Evolutionary conservation across 2,797 vertebrate genomes (phyloP), one percentile per base, ranked within the genome.

Genomic region (Sparus aurata): DNA sequence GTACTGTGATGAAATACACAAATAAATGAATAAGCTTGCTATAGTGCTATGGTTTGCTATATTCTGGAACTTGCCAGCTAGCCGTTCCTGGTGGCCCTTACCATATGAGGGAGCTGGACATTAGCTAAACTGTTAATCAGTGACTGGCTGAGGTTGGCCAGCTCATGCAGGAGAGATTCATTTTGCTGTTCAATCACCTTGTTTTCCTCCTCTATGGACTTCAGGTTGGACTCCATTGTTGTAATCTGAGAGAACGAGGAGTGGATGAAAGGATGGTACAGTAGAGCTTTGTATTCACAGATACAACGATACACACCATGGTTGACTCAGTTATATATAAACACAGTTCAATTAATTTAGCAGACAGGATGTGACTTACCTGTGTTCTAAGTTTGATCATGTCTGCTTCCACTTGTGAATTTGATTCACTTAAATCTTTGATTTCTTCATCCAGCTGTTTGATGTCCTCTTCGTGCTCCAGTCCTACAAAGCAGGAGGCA

Each of bases 161-260:
- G 94, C 95, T 99, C 98, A 91, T 98, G 97, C 94, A 99, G 97
- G 81, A 99, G 97, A 91, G 97, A 98, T 94, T 99, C 96, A 91
- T 98, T 98, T 96, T 99, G 98, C 93, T 99, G 97, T 95, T 99
- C 97, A 93, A 99, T 99, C 94, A 97, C 98, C 96, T 99, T 99
- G 96, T 99, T 99, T 95, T 99, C 98, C 94, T 99, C 98, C 94
- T 99, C 97, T 93, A 98, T 97, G 59, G 96, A 98, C 97, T 98
- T 99, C 96, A 99, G 96, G 96, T 95, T 99, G 96, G 97, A 98
- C 96, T 99, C 98, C 98, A 99, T 99, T 80, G 98, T 99, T 83
- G 98, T 99, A 87, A 99, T 99, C 98, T 99, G 94, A 73, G 66
- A 79, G 85, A 72, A 80, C 79, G 60, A 69, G 54, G 38, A 83